A percentile compares a stretch with the other conserved stretches of the same genome.
These are phyloP conservation scores for Callaeas wilsoni DNA, from an alignment of 2,113 vertebrate genomes.

Conservation along the genomic window DNA sequence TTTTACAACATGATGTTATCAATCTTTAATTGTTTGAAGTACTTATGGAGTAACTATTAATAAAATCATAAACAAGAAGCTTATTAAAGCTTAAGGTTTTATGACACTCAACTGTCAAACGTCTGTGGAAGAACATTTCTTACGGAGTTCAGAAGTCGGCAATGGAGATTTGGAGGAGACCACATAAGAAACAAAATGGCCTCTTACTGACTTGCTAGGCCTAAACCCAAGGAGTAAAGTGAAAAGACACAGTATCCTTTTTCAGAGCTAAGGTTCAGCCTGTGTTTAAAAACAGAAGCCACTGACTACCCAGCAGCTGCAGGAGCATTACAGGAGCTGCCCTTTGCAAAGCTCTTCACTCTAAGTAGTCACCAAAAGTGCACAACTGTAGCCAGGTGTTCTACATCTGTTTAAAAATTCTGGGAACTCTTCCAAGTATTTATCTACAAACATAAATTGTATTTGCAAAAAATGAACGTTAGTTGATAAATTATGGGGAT, in stretches of 20 bases:
- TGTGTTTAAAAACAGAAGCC: not conserved
- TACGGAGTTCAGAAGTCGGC: not conserved
- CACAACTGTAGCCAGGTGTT: not conserved
- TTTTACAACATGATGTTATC: not conserved
- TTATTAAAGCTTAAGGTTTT: not conserved
- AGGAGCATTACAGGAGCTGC: not conserved
- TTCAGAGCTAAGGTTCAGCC: not conserved
- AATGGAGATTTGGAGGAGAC: not conserved
- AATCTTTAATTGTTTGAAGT: not conserved
- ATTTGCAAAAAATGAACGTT: not conserved
- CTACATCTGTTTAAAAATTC: not conserved
- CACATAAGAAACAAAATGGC: not conserved
- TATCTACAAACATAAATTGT: not conserved
- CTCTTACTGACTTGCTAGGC: not conserved
- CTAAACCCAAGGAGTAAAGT: not conserved
- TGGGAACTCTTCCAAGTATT: not conserved
- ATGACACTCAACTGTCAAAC: not conserved
- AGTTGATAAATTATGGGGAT: not conserved
- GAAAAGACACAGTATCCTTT: not conserved
- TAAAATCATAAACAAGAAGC: not conserved
- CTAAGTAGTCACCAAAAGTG: not conserved
- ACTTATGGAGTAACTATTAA: not conserved
- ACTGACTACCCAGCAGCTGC: not conserved
- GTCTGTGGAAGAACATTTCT: not conserved
- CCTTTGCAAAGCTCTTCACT: not conserved